Percentiles rank a stretch among this genome's conserved stretches.
These are phyloP conservation scores for Clavelina lepadiformis DNA, from an alignment of 23 tunicate species.

Conservation along the genomic window DNA sequence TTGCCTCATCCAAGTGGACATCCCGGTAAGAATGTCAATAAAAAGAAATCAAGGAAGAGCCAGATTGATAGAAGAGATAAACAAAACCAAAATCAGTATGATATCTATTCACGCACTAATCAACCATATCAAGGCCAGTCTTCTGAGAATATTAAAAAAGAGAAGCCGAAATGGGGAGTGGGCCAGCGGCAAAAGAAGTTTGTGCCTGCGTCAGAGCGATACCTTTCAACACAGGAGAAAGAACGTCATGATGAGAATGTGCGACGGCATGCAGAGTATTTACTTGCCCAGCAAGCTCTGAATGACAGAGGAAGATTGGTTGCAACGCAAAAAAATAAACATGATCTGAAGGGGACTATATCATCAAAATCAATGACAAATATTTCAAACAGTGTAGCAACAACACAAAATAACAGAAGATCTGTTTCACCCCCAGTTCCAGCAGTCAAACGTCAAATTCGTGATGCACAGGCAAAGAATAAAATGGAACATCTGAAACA, in stretches of 20 bases:
- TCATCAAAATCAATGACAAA: no score
- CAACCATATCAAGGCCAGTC: neutral
- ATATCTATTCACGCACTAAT: slow-evolving; percentile 31
- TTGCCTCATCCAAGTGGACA: slow-evolving; percentile 48
- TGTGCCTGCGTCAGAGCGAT: slow-evolving; percentile 70
- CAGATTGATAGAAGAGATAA: no score
- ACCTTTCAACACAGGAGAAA: slow-evolving; percentile 6
- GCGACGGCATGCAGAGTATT: slow-evolving; percentile 28
- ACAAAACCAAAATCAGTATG: no score
- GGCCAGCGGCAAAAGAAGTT: slow-evolving; percentile 54
- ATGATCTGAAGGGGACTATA: no score
- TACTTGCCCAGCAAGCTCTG: slow-evolving; percentile 47
- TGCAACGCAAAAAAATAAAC: no score
- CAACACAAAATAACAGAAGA: neutral
- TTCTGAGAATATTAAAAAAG: neutral
- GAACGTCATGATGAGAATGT: slow-evolving; percentile 27
- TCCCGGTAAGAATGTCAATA: no score
- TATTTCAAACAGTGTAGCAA: neutral
- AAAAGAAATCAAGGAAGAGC: no score
- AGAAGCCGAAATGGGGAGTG: slow-evolving; percentile 90
- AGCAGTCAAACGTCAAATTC: slow-evolving; percentile 10
- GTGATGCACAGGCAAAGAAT: no score
- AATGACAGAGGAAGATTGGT: slow-evolving; percentile 29
- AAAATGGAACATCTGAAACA: neutral
- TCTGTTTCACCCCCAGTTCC: slow-evolving; percentile 32